Conservation (phyloP, 2,797 vertebrate genomes). For the Prunella strophiata region DNA sequence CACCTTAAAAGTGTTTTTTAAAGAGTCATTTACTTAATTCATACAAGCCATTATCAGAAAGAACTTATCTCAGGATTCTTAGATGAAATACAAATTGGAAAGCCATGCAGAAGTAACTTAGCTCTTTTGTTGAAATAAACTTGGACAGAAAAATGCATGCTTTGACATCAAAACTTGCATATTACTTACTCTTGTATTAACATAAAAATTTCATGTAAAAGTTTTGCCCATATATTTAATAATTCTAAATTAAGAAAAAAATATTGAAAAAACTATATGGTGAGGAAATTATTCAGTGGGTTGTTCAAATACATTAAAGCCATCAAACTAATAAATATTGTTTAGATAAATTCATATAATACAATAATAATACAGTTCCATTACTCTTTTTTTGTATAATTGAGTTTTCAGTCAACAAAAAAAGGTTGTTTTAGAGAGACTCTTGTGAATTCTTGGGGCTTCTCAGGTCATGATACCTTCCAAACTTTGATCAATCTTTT, state of each 20-base stretch:
- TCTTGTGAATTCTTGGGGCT: neutral
- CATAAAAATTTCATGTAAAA: neutral
- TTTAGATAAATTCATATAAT: neutral
- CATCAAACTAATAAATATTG: neutral
- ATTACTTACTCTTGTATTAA: neutral
- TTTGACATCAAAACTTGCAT: neutral
- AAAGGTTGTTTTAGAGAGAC: neutral
- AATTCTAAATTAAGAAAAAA: neutral
- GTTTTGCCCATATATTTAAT: neutral
- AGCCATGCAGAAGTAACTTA: neutral
- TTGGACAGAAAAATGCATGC: neutral
- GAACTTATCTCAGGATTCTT: neutral
- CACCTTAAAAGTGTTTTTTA: neutral
- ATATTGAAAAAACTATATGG: neutral
- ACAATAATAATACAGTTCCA: neutral
- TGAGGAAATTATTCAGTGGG: neutral
- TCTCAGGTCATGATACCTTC: slow-evolving; percentile 27
- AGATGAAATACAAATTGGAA: neutral
- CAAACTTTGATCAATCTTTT: slow-evolving; percentile 36
- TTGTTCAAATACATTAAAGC: neutral
- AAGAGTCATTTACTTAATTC: neutral
- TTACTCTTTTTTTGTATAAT: neutral
- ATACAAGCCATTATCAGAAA: neutral
- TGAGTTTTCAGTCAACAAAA: neutral
- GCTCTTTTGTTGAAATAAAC: neutral